A percentile compares a stretch with the other conserved stretches of the same genome.
phyloP scores from a whole-genome alignment of 2,888 invertebrate genomes.

The Acanthosepion esculentum region DNA sequence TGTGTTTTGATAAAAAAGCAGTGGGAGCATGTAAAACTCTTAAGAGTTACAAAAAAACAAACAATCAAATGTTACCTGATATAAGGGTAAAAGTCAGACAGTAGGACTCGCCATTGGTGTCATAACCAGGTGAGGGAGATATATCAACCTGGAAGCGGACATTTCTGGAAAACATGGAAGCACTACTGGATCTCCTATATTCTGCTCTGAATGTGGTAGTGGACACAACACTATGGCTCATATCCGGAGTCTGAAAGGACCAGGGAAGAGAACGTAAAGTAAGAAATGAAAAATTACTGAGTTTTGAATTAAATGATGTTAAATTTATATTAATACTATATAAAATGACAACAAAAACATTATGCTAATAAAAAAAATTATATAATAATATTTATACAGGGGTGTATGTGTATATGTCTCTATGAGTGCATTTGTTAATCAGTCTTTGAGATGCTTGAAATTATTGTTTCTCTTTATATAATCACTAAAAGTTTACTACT shows the following conservation, averaged over 20 bases:
- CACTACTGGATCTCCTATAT: slow-evolving; percentile 89
- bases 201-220: slow-evolving; percentile 98
- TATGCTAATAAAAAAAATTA: no score
- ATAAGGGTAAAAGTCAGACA: slow-evolving; percentile 95
- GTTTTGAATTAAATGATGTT: no score
- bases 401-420: no score
- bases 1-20: background rate
- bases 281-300: no score
- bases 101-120: slow-evolving; percentile 77
- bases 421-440: no score
- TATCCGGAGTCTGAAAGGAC: slow-evolving; percentile 73
- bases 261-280: background rate
- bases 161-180: slow-evolving; percentile 96
- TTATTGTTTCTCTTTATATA: no score
- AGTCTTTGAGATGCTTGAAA: background rate
- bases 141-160: slow-evolving; percentile 87
- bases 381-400: no score
- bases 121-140: slow-evolving; percentile 68
- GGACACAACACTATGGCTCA: slow-evolving; percentile 92
- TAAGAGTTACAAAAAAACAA: background rate
- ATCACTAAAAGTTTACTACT: no score
- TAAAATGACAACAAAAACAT: no score
- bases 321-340: no score
- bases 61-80: slow-evolving; percentile 82
- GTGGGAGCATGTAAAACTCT: background rate